These are phyloP conservation scores for Thryonomys swinderianus DNA, from an alignment of 2,113 vertebrate genomes.

Conservation along the genomic window DNA sequence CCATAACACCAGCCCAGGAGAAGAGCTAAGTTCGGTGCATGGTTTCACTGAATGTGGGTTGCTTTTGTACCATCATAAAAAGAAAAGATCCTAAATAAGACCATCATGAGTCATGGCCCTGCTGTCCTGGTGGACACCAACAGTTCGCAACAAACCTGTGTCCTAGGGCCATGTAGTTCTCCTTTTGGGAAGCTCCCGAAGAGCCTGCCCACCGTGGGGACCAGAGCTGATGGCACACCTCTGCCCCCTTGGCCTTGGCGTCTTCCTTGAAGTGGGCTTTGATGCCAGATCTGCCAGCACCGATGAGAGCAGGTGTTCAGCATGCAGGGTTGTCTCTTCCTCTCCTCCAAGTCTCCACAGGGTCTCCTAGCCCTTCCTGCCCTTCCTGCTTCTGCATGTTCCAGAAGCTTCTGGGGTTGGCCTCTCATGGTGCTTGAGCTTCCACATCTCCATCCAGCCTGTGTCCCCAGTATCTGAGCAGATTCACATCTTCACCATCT, in stretches of 20 bases:
- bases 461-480: neutral
- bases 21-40: neutral
- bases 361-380: neutral
- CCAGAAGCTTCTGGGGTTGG: neutral
- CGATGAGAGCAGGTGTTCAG: too few species aligned
- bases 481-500: neutral
- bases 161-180: neutral
- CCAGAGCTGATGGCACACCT: neutral
- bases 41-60: neutral
- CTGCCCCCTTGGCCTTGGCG: neutral
- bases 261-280: neutral
- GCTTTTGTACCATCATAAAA: neutral
- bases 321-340: accelerated
- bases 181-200: neutral
- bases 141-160: accelerated
- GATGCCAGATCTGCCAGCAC: too few species aligned
- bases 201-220: neutral
- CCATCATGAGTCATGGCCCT: neutral
- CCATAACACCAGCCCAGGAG: neutral
- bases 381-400: neutral
- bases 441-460: neutral
- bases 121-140: neutral
- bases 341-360: neutral
- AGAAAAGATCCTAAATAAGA: neutral
- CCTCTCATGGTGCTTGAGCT: neutral